Evolutionary conservation across 2,797 vertebrate species (phyloP), one percentile per base, ranked within the genome.

Genomic region (Lagorchestes hirsutus): DNA sequence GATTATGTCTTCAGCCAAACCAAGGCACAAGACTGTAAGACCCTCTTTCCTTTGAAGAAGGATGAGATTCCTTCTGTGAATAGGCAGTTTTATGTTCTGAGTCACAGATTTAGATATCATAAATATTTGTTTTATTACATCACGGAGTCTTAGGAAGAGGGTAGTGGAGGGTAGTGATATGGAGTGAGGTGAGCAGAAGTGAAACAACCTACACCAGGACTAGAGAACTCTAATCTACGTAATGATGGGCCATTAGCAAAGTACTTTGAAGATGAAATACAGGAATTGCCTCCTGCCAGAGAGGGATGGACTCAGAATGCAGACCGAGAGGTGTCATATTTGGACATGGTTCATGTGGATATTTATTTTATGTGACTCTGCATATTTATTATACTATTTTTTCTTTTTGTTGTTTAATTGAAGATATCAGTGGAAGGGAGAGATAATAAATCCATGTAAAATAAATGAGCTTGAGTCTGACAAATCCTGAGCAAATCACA

Each of bases 21-120:
- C 5, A n/a, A 24, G 11, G 1, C 14, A 93, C 40, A 4, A 50
- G n/a, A 74, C 56, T 93, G 2, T 40, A 40, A 82, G 5, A 9
- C n/a, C n/a, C 12, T 93, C 1, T 54, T 93, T 59, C 29, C 29
- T 54, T 91, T 50, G 22, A 54, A 24, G 3, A 92, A 50, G 34
- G 93, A 59, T 55, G 90, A 92, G 5, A 40, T 62, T 92, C 90
- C 67, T 74, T 93, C 52, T 54, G 22, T 22, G 9, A 93, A 93
- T 50, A 34, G 90, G 16, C 74, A 62, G 52, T 22, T 57, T 90
- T 56, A 52, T 5, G 93, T 95, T 90, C 34, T 18, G 92, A 62
- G 31, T 67, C 95, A 57, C 54, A 58, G 40, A 93, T 55, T 94
- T 8, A 54, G 94, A 95, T 40, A 0, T 0, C 5, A 46, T 54